Base-by-base conservation (phyloP, 1,140 invertebrate genomes). In the Caenorhabditis briggsae region DNA sequence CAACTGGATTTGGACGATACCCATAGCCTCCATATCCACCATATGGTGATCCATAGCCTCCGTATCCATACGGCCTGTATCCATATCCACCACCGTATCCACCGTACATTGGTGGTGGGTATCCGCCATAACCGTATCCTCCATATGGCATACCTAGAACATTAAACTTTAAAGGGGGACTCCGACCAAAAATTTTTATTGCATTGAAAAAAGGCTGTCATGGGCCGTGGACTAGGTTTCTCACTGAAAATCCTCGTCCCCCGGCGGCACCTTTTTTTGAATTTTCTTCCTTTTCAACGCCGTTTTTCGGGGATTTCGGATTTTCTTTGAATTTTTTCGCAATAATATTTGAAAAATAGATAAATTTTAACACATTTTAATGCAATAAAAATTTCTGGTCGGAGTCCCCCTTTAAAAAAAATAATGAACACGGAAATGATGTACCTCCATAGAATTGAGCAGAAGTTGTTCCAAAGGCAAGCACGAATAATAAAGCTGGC, bases 371-470 rank as follows among this genome's bases (percentile, higher is more conserved):
- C n/a, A n/a, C n/a, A n/a, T n/a, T n/a, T n/a, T n/a, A n/a, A n/a
- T n/a, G n/a, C n/a, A n/a, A n/a, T n/a, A n/a, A n/a, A n/a, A n/a
- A n/a, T n/a, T n/a, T n/a, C n/a, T n/a, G n/a, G n/a, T n/a, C n/a
- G n/a, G n/a, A n/a, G n/a, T n/a, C n/a, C n/a, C n/a, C n/a, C n/a
- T n/a, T n/a, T n/a, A 20, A 59, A 20, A 33, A 12, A 14, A 11
- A 25, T 65, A 33, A 33, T 74, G 7, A 33, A 64, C 46, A 8
- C 7, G 8, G 11, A 70, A 2, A 46, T 18, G 5, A 46, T 46
- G 43, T 25, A 78, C 70, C 70, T 78, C 70, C 70, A 23, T 78
- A 78, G n/a, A 53, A 78, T 53, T 78, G 70, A n/a, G 70, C 70
- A 23, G 70, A 53, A n/a, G 70, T 78, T 50, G 70, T 78, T 78